phyloP scores from a whole-genome alignment of 2,113 vertebrate species.

The Smithornis capensis region DNA sequence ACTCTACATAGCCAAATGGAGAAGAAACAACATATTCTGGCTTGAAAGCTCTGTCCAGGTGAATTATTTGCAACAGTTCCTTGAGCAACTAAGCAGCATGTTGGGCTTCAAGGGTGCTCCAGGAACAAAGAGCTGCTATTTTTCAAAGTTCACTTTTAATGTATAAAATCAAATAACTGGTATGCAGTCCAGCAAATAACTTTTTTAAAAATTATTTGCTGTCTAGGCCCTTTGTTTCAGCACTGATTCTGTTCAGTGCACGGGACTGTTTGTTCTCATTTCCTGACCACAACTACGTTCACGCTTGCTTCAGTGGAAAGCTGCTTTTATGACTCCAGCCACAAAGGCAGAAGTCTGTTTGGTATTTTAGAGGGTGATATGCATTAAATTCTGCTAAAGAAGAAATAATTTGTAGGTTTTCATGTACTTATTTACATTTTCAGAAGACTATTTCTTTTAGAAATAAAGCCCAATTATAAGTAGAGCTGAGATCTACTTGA shows the following conservation, averaged over 20 bases:
- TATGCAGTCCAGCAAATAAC: not conserved
- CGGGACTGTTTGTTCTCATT: constrained; percentile 31
- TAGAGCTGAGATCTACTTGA: not conserved
- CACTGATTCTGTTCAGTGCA: not conserved
- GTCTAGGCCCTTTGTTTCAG: constrained; percentile 23
- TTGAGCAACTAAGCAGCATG: not conserved
- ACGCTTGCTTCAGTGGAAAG: not conserved
- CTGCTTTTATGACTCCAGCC: not conserved
- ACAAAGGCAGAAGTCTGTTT: not conserved
- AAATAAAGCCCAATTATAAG: not conserved
- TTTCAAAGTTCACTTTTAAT: not conserved
- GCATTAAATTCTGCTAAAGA: not conserved
- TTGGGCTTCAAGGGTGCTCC: not conserved
- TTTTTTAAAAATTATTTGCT: constrained; percentile 20
- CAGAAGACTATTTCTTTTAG: not conserved
- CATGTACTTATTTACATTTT: not conserved
- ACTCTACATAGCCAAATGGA: not conserved
- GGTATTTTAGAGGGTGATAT: not conserved
- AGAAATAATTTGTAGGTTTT: not conserved
- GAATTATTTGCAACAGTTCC: constrained; percentile 26
- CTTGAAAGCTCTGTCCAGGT: not conserved
- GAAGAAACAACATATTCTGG: not conserved
- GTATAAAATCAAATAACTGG: not conserved
- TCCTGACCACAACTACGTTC: not conserved
- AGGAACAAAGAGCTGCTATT: not conserved